Evolutionary conservation across 1,140 invertebrate genomes (phyloP), one percentile per base, ranked within the genome.

Genomic region (Zaprionus tsacasi): DNA sequence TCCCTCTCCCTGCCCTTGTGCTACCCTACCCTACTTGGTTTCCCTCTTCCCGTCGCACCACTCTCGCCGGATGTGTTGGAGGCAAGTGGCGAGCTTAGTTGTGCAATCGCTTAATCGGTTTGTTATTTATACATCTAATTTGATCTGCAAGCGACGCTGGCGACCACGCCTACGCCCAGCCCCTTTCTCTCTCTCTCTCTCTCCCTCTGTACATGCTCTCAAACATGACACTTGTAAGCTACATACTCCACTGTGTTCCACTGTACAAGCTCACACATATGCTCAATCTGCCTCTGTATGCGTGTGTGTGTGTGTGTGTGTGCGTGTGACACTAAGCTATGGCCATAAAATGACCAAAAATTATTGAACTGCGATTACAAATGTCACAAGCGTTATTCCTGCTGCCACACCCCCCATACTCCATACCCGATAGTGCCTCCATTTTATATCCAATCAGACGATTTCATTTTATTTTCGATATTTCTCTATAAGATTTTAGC

Each of bases 81-180:
- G 61, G 57, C 75, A 68, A 64, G 73, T 65, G 65, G 56, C 64
- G 69, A 72, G 80, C 80, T 83, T 83, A 88, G 83, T 71, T 82
- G 69, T 70, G 85, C 78, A 88, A 83, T 81, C 85, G 81, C 78
- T 88, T 88, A 88, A 88, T 88, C 85, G 85, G 88, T 89, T 74
- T 83, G 85, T 88, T 88, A 89, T 88, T 89, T 88, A 88, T 88
- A 88, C 86, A 88, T 88, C 85, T 88, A 88, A 88, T 88, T 88
- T 90, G 83, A 89, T 88, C 83, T 82, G 82, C 78, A 86, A 79
- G 75, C 82, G 79, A 82, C 71, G 77, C 70, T 57, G 63, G 57
- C 38, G 57, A 40, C 35, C 70, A 73, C 80, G 81, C 83, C 83
- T 65, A 76, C 17, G n/a, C 40, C n/a, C 40, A 15, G 13, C 5